These are phyloP conservation scores for Xylota sylvarum DNA, from an alignment of 2,888 invertebrate genomes.

Conservation along the genomic window DNA sequence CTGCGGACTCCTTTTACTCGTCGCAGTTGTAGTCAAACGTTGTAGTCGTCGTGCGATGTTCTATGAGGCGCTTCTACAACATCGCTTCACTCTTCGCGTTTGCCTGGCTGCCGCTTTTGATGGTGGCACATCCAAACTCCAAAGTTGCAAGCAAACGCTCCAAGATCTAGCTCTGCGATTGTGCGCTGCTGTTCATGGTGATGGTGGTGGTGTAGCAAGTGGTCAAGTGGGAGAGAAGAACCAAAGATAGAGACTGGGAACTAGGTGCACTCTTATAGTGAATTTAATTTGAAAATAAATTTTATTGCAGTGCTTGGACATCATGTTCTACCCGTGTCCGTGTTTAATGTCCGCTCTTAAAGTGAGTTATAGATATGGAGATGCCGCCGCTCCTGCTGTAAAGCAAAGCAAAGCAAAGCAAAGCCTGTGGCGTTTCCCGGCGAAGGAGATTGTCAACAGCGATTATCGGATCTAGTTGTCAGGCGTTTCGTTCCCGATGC, in stretches of 20 bases:
- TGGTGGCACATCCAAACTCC: constrained; percentile 49
- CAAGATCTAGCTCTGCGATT: constrained; percentile 64
- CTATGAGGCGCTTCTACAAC: constrained; percentile 75
- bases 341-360: constrained; percentile 75
- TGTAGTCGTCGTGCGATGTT: constrained; percentile 69
- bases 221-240: constrained; percentile 60
- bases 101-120: constrained; percentile 67
- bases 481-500: constrained; percentile 37
- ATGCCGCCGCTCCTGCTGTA: constrained; percentile 56
- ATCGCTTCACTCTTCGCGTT: constrained; percentile 58
- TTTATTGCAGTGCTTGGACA: constrained; percentile 77
- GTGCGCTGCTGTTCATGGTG: constrained; percentile 16
- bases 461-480: constrained; percentile 77
- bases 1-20: constrained; percentile 68
- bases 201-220: constrained; percentile 31
- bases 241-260: not conserved
- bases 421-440: constrained; percentile 47
- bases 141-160: constrained; percentile 40
- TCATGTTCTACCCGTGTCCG: constrained; percentile 77
- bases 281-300: constrained; percentile 77
- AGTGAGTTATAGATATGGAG: constrained; percentile 77
- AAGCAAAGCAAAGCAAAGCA: constrained; percentile 3
- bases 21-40: constrained; percentile 20
- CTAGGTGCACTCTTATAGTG: constrained; percentile 64
- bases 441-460: constrained; percentile 75